Conservation (phyloP, 1,140 invertebrate genomes). For the Ruditapes philippinarum region DNA sequence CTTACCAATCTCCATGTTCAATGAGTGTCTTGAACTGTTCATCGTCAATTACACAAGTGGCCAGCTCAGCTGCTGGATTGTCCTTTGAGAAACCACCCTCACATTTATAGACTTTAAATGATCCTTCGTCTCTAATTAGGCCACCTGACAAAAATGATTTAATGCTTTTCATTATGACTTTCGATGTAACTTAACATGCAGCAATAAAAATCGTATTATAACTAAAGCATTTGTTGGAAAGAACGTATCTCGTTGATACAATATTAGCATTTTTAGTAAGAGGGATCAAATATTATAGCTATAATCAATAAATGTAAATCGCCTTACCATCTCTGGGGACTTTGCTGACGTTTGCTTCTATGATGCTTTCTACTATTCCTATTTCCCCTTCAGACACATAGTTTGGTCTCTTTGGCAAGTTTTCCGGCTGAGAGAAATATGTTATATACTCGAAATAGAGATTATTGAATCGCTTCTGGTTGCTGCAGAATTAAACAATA, state of each 20-base stretch:
- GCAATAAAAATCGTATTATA: too few species aligned
- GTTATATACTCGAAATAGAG: neutral
- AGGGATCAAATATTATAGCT: too few species aligned
- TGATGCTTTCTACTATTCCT: constrained; percentile 26
- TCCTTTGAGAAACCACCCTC: neutral
- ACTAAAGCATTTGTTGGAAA: too few species aligned
- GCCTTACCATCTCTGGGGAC: neutral
- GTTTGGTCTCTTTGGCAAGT: neutral
- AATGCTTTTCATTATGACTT: too few species aligned
- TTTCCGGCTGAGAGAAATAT: neutral
- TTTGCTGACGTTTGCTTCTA: constrained; percentile 17
- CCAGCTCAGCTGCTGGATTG: neutral
- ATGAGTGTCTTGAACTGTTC: constrained; percentile 39
- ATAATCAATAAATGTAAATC: too few species aligned
- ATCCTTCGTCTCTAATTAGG: neutral
- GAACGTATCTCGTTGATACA: too few species aligned
- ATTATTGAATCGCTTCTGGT: constrained; percentile 22
- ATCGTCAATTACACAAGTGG: constrained; percentile 24
- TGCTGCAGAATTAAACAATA: neutral
- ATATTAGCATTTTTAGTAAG: too few species aligned
- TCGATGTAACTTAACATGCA: too few species aligned
- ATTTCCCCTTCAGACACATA: constrained; percentile 26
- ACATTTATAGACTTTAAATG: neutral
- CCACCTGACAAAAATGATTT: too few species aligned
- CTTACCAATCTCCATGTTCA: constrained; percentile 58